Percentiles rank a stretch among this genome's conserved stretches.
Conservation (phyloP, 2,888 invertebrate genomes). For the Zaprionus obscuricornis region DNA sequence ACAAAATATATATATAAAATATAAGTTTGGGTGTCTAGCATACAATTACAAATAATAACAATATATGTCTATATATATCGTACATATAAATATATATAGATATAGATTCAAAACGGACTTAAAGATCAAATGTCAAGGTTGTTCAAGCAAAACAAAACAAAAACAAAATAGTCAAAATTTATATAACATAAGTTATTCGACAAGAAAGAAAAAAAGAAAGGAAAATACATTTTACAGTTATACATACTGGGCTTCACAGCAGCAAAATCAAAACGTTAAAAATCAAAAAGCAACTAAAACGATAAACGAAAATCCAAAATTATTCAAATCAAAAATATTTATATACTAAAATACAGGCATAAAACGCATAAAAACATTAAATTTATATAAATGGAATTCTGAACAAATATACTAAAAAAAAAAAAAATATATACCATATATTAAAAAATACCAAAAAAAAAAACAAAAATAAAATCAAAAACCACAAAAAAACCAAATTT, state of each 20-base stretch:
- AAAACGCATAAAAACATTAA: conserved; percentile 19
- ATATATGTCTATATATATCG: conserved; percentile 3
- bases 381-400: conserved; percentile 8
- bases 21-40: conserved; percentile 55
- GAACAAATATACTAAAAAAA: too few relatives aligned
- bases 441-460: too few relatives aligned
- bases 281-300: conserved; percentile 65
- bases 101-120: conserved; percentile 41
- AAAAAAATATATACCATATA: too few relatives aligned
- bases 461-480: too few relatives aligned
- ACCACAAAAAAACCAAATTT: too few relatives aligned
- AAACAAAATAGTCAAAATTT: conserved; percentile 31
- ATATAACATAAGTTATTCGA: conserved; percentile 32
- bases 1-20: too few relatives aligned
- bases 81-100: conserved; percentile 29
- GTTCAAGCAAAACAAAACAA: conserved; percentile 55
- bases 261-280: conserved; percentile 83
- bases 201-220: conserved; percentile 48
- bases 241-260: conserved; percentile 82
- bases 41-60: conserved; percentile 13
- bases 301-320: conserved; percentile 32
- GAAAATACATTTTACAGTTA: too few relatives aligned
- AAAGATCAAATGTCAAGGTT: conserved; percentile 56
- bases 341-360: conserved; percentile 26
- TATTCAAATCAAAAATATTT: conserved; percentile 46